Conservation (phyloP, 1,140 invertebrate genomes). For the Lutraria rhynchaena region DNA sequence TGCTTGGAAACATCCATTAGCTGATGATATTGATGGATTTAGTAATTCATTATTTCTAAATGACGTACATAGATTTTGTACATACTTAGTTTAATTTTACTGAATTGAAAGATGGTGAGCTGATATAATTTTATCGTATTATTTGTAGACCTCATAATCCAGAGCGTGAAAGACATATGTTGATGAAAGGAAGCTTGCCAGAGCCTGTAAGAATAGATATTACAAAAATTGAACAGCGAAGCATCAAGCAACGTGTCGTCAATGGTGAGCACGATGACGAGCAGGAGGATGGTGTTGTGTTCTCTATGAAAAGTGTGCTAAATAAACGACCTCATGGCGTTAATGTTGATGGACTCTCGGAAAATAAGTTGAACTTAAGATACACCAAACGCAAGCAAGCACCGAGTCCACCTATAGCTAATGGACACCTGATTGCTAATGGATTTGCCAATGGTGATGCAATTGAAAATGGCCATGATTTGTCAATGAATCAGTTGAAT, state of each 20-base stretch:
- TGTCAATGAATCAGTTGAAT: slow-evolving; percentile 71
- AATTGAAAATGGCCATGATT: slow-evolving; percentile 62
- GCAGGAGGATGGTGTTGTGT: slow-evolving; percentile 68
- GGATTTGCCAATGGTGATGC: slow-evolving; percentile 70
- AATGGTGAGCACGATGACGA: slow-evolving; percentile 38
- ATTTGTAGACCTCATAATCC: slow-evolving; percentile 82
- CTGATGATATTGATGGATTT: no score
- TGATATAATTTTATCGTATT: no score
- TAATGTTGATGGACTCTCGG: slow-evolving; percentile 72
- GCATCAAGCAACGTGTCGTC: slow-evolving; percentile 36
- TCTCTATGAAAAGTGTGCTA: slow-evolving; percentile 77
- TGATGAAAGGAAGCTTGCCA: slow-evolving; percentile 69
- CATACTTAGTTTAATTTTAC: no score
- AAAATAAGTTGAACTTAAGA: slow-evolving; percentile 75
- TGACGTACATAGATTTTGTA: no score
- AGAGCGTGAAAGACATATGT: slow-evolving; percentile 77
- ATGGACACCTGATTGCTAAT: slow-evolving; percentile 69
- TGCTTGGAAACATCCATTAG: no score
- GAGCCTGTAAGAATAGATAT: slow-evolving; percentile 71
- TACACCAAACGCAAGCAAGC: slow-evolving; percentile 75
- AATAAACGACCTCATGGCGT: slow-evolving; percentile 78
- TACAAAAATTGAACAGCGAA: slow-evolving; percentile 60
- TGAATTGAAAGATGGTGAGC: no score
- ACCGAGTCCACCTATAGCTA: slow-evolving; percentile 63
- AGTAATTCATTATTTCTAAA: no score